Base-by-base conservation (phyloP, 64 coral and sea anemone species). In the Stylophora pistillata region DNA sequence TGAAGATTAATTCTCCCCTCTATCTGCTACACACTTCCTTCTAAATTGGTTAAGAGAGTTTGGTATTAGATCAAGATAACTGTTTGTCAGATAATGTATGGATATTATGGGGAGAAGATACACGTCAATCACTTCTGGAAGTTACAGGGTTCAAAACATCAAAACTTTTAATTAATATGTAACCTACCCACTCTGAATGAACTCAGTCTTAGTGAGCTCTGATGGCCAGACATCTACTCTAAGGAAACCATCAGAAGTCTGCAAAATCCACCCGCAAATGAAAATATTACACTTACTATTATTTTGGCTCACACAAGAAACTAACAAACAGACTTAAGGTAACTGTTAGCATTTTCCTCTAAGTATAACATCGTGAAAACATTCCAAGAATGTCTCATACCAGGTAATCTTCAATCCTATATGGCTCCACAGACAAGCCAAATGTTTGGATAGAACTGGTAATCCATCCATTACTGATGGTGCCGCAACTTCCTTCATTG, bases 171-270 rank as follows among this genome's bases (percentile, higher is more conserved):
- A 10, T 15, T 1, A 52, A 47, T 52, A 20, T 14, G 18, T 13
- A 32, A 87, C 91, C 30, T 81, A 94, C 93, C 93, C 93, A 15
- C 55, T 72, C 28, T 66, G 78, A 73, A 94, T 87, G 57, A 94
- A 94, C 55, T 94, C 88, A 0, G 89, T 56, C 78, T 90, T 94
- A 13, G 65, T 54, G 72, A 94, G 70, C 0, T 81, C 82, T 90
- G 87, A 80, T 54, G 93, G 75, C 82, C 88, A 90, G 12, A 94
- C 18, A 21, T 74, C 79, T 20, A 86, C 76, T 62, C 73, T 63
- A 1, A 69, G 58, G 78, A 32, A 86, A 64, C 78, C 74, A 33
- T 69, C 33, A 26, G 60, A 0, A 28, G 23, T 27, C 80, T 84
- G 41, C 15, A 53, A 47, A 47, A 47, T 47, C 7, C 21, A 84